A percentile compares a stretch with the other conserved stretches of the same genome.
phyloP scores from a whole-genome alignment of 92 coral and sea anemone species.

The Palythoa caribaeorum region DNA sequence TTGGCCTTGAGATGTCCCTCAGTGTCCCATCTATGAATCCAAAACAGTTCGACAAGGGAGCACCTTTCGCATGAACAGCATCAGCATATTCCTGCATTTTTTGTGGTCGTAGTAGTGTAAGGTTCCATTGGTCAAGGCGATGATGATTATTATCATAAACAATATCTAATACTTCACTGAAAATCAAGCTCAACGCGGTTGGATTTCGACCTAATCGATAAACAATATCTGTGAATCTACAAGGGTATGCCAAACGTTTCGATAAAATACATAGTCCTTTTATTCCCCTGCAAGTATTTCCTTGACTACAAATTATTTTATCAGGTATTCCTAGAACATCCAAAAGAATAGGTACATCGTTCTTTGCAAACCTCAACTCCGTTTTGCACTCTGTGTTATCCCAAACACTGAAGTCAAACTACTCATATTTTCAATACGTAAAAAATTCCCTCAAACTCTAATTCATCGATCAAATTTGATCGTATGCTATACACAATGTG shows the following conservation, averaged over 20 bases:
- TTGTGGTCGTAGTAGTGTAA: not conserved
- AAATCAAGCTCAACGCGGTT: not conserved
- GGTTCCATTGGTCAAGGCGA: not conserved
- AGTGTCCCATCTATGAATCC: not conserved
- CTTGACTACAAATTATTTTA: not conserved
- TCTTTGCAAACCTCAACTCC: conserved; percentile 9
- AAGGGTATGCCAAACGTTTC: not conserved
- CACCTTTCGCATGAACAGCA: conserved; percentile 1
- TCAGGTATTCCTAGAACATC: conserved; percentile 1
- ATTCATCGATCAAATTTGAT: conserved; percentile 6
- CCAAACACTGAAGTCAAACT: conserved; percentile 8
- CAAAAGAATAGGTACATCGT: not conserved
- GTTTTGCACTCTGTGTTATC: conserved; percentile 5
- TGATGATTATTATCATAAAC: not conserved
- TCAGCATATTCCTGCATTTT: not conserved
- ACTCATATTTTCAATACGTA: not conserved
- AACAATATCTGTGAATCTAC: not conserved
- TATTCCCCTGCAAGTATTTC: conserved; percentile 1
- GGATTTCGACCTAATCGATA: not conserved
- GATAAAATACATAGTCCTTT: not conserved
- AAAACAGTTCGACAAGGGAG: not conserved
- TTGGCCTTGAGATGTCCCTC: not conserved
- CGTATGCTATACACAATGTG: not conserved
- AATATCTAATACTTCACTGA: not conserved
- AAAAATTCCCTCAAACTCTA: not conserved